Percentiles rank a stretch among this genome's conserved stretches.
Evolutionary conservation across 2,888 invertebrate genomes (phyloP).

Genomic region (Athalia cordata): DNA sequence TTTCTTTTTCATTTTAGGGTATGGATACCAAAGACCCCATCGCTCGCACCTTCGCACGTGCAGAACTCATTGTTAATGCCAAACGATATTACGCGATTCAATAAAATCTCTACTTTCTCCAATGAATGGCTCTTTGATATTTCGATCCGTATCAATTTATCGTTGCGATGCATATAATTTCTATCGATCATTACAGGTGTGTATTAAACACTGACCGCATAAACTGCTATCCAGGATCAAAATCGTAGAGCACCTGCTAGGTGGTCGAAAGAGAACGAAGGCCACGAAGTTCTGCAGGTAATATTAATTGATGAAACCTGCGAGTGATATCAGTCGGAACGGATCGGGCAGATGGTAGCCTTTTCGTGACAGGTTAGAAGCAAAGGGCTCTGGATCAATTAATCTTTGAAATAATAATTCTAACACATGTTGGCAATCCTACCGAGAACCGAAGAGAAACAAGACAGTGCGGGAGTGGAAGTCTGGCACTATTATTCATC

Average conservation of each 20-base stretch:
- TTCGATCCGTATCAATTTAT: conserved; percentile 25
- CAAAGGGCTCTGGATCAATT: conserved; percentile 52
- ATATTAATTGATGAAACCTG: conserved; percentile 57
- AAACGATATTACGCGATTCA: not conserved
- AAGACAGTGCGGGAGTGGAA: conserved; percentile 33
- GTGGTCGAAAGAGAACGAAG: conserved; percentile 30
- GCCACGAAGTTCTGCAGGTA: conserved; percentile 44
- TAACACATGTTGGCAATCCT: conserved; percentile 52
- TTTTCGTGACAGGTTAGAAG: conserved; percentile 44
- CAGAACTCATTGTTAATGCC: not conserved
- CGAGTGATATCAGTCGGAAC: conserved; percentile 54
- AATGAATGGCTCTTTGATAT: not conserved
- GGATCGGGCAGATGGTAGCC: conserved; percentile 55
- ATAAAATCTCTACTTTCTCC: not conserved
- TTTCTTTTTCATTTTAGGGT: not conserved
- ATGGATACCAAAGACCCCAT: conserved; percentile 4
- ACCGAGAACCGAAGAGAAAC: conserved; percentile 32
- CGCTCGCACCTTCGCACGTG: conserved; percentile 1
- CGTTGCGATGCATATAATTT: not conserved
- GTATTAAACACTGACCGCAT: not conserved
- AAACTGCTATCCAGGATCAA: conserved; percentile 8
- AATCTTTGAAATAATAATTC: conserved; percentile 56
- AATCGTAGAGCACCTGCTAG: conserved; percentile 40
- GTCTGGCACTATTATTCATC: conserved; percentile 44
- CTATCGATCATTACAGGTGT: conserved; percentile 11